Conservation (phyloP, 2,797 vertebrate genomes). For the Spinibarbus caldwelli region DNA sequence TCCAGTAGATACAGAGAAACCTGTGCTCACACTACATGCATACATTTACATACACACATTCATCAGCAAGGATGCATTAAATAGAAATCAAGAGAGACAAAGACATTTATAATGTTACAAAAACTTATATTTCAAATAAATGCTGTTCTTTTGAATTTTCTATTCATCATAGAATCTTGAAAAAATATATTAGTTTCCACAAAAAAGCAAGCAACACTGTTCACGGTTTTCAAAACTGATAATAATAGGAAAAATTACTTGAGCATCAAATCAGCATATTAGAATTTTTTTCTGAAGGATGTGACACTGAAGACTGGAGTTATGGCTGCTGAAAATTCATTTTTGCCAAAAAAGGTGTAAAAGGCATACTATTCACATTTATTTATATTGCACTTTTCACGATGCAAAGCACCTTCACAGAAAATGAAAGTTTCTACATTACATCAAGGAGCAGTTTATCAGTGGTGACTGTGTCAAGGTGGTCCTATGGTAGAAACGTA, state of each 20-base stretch:
- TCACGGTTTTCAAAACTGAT: neutral
- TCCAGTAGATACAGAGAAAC: slow-evolving; percentile 14
- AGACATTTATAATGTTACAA: neutral
- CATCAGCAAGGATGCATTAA: neutral
- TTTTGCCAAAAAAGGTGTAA: neutral
- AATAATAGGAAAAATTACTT: neutral
- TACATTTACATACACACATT: neutral
- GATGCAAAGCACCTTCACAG: too few relatives aligned
- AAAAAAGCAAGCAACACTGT: neutral
- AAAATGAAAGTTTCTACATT: too few relatives aligned
- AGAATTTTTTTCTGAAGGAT: neutral
- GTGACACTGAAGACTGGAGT: neutral
- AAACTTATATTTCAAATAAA: neutral
- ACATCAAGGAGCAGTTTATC: too few relatives aligned
- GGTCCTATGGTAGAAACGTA: too few relatives aligned
- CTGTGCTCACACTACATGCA: neutral
- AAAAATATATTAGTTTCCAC: neutral
- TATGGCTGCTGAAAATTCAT: neutral
- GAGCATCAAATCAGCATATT: neutral
- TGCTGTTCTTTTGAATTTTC: neutral
- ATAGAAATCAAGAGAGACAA: neutral
- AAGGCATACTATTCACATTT: too few relatives aligned
- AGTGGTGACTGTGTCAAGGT: too few relatives aligned
- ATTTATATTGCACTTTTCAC: too few relatives aligned
- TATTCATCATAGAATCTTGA: neutral